Percentiles rank a stretch among this genome's conserved stretches.
phyloP scores from a whole-genome alignment of 2,797 vertebrate species.

The Erethizon dorsatum region DNA sequence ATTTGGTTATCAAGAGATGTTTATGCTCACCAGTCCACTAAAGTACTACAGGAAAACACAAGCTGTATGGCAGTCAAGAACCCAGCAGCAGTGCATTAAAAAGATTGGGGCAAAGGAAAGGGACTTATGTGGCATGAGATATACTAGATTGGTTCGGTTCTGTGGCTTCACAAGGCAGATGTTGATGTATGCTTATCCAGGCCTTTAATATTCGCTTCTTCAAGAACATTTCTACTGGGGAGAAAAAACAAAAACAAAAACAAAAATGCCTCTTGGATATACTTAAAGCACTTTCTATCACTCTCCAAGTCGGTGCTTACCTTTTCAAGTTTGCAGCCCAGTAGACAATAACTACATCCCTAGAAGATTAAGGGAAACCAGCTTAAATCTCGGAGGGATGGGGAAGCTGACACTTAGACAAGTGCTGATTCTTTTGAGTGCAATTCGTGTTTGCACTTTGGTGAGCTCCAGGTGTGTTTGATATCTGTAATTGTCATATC shows the following conservation, averaged over 20 bases:
- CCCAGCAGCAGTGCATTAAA: neutral
- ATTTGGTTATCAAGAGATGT: neutral
- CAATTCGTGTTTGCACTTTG: slow-evolving; percentile 48
- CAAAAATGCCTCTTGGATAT: neutral
- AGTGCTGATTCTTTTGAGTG: slow-evolving; percentile 36
- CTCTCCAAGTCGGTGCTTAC: slow-evolving; percentile 55
- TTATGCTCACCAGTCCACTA: neutral
- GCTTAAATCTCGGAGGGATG: slow-evolving; percentile 31
- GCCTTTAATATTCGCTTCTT: slow-evolving; percentile 40
- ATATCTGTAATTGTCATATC: slow-evolving; percentile 28
- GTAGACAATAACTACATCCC: slow-evolving; percentile 49
- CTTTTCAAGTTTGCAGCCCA: slow-evolving; percentile 50
- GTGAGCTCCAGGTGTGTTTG: slow-evolving; percentile 58
- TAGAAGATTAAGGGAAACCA: neutral
- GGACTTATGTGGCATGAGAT: neutral
- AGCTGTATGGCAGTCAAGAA: neutral
- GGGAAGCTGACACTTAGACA: slow-evolving; percentile 45
- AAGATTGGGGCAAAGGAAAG: neutral
- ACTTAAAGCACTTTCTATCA: neutral
- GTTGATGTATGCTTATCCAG: neutral
- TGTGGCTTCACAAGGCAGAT: neutral
- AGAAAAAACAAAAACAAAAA: neutral
- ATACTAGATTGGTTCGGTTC: neutral
- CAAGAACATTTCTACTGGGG: neutral
- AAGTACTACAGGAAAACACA: neutral